Conservation (phyloP, 2,113 vertebrate species). For the Callopanchax toddi region DNA sequence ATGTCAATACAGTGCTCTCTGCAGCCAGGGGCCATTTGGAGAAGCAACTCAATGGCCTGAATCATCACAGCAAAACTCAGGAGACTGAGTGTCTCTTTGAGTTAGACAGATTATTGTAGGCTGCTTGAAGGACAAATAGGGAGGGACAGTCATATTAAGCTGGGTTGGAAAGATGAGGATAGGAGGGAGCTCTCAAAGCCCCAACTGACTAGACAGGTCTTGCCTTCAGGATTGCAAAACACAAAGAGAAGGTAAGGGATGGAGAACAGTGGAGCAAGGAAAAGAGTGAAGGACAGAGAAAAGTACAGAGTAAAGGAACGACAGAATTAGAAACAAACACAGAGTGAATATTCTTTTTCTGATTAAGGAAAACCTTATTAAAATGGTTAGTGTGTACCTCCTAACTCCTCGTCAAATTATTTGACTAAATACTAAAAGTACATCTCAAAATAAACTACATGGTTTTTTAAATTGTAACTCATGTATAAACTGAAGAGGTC, state of each 20-base stretch:
- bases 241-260: conserved; percentile 11
- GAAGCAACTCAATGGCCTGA: conserved; percentile 43
- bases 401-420: too few species aligned
- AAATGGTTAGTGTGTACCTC: too few species aligned
- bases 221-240: conserved; percentile 18
- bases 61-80: conserved; percentile 26
- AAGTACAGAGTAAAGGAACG: conserved; percentile 2
- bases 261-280: not conserved
- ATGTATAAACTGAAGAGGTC: too few species aligned
- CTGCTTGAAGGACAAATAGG: conserved; percentile 40
- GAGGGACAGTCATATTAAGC: conserved; percentile 40
- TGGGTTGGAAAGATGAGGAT: conserved; percentile 10
- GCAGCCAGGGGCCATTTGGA: conserved; percentile 29
- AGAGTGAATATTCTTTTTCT: too few species aligned
- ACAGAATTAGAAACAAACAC: too few species aligned
- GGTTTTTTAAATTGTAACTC: too few species aligned
- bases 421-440: too few species aligned
- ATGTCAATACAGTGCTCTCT: conserved; percentile 9
- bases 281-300: not conserved
- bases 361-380: too few species aligned
- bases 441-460: too few species aligned
- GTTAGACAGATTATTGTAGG: conserved; percentile 54
- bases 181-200: conserved; percentile 17
- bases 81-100: conserved; percentile 51
- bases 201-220: conserved; percentile 6